phyloP scores from a whole-genome alignment of 2,113 vertebrate species.

The Oceanites oceanicus region DNA sequence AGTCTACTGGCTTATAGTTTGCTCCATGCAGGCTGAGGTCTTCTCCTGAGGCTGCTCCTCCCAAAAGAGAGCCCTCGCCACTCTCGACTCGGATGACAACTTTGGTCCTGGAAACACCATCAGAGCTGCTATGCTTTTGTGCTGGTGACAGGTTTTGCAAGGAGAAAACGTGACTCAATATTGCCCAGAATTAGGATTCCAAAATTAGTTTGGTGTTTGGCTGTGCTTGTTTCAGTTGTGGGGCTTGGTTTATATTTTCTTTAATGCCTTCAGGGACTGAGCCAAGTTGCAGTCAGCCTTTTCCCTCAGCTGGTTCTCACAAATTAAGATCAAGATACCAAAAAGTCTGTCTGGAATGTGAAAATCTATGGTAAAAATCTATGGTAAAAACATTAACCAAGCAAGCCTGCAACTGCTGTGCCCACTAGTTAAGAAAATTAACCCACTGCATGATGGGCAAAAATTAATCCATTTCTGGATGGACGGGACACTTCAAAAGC shows the following conservation, averaged over 20 bases:
- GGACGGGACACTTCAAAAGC: background rate
- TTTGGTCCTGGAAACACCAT: background rate
- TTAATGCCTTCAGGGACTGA: background rate
- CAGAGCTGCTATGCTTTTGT: background rate
- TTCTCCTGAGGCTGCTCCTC: background rate
- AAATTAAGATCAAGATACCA: background rate
- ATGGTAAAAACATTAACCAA: background rate
- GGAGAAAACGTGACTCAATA: background rate
- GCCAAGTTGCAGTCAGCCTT: background rate
- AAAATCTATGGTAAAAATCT: too few relatives aligned
- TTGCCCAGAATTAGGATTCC: background rate
- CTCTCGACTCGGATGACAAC: background rate
- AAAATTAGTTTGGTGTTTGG: background rate
- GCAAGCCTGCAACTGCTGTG: background rate
- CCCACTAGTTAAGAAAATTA: background rate
- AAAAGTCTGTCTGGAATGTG: background rate
- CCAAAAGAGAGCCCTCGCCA: fast-evolving
- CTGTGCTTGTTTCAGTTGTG: background rate
- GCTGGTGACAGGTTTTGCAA: background rate
- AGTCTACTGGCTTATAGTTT: background rate
- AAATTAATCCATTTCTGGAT: background rate
- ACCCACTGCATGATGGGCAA: background rate
- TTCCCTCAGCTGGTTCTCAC: background rate
- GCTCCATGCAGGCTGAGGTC: background rate
- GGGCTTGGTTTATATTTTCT: background rate